A percentile compares a stretch with the other conserved stretches of the same genome.
Evolutionary conservation across 2,888 invertebrate genomes (phyloP).

Genomic region (Myopa testacea): DNA sequence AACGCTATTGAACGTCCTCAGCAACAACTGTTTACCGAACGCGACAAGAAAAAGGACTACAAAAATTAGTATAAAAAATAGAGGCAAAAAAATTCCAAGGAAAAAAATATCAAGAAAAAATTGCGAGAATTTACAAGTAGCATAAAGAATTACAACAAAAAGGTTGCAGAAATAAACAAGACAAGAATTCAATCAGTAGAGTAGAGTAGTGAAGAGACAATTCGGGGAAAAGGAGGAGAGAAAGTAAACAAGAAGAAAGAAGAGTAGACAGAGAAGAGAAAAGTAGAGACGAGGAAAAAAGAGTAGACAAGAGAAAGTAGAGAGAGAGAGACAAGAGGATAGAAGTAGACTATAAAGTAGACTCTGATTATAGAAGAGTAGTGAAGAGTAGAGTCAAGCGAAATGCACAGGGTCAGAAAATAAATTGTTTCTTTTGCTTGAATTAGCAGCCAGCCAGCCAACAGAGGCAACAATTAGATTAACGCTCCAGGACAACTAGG

Average conservation of each 20-base stretch:
- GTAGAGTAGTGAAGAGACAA: not conserved
- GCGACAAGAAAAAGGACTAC: not conserved
- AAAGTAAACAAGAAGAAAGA: not conserved
- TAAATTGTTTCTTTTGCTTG: not conserved
- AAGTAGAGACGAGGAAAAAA: not conserved
- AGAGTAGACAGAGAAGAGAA: not conserved
- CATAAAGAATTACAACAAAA: too few relatives aligned
- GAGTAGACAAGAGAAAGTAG: not conserved
- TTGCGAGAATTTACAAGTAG: too few relatives aligned
- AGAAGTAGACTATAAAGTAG: not conserved
- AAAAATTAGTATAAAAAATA: not conserved
- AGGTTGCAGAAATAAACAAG: not conserved
- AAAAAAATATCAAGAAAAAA: too few relatives aligned
- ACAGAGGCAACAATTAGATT: slow-evolving; percentile 19
- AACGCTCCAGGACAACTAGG: not conserved
- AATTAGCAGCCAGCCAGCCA: not conserved
- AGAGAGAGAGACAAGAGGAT: not conserved
- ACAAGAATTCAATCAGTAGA: not conserved
- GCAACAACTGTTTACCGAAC: not conserved
- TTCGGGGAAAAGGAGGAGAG: not conserved
- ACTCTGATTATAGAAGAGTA: not conserved
- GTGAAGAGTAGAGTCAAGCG: not conserved
- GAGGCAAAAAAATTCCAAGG: too few relatives aligned
- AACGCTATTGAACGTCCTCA: not conserved
- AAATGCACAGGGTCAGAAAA: not conserved